A percentile compares a stretch with the other conserved stretches of the same genome.
Evolutionary conservation across 2,113 vertebrate species (phyloP).

Genomic region (Oncorhynchus tshawytscha): DNA sequence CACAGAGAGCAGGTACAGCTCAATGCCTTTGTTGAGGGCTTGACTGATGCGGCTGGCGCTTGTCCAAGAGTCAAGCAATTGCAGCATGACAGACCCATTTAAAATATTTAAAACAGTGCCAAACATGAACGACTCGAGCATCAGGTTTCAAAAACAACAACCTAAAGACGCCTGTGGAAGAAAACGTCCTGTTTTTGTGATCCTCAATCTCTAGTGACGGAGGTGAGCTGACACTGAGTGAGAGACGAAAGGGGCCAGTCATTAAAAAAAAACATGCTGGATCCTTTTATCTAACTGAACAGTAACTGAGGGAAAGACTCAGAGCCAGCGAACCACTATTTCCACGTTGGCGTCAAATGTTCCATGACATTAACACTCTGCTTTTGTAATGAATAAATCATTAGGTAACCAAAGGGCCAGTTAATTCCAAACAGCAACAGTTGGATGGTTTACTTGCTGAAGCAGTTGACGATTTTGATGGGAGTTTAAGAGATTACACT

Average conservation of each 20-base stretch:
- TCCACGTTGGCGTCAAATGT: neutral
- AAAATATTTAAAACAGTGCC: conserved; percentile 76
- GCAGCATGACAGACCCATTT: conserved; percentile 63
- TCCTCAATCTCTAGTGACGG: conserved; percentile 24
- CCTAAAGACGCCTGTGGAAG: conserved; percentile 27
- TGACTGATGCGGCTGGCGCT: conserved; percentile 61
- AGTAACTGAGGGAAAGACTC: conserved; percentile 5
- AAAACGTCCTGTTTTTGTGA: conserved; percentile 29
- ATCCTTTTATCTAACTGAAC: conserved; percentile 18
- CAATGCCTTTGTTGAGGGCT: conserved; percentile 19
- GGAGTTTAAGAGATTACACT: too few species aligned
- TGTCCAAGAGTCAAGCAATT: conserved; percentile 70
- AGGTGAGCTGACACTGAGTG: neutral
- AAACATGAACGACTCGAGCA: conserved; percentile 53
- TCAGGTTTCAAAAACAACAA: conserved; percentile 62
- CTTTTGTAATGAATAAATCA: too few species aligned
- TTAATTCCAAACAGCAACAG: too few species aligned
- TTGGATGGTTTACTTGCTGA: too few species aligned
- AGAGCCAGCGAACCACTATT: neutral
- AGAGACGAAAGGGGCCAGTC: conserved; percentile 1
- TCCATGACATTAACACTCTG: neutral
- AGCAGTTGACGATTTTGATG: too few species aligned
- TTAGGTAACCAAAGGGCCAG: too few species aligned
- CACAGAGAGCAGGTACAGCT: neutral
- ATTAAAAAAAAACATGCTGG: conserved; percentile 30